Base-by-base conservation (phyloP, 2,888 invertebrate species). In the Melinaea menophilus region DNA sequence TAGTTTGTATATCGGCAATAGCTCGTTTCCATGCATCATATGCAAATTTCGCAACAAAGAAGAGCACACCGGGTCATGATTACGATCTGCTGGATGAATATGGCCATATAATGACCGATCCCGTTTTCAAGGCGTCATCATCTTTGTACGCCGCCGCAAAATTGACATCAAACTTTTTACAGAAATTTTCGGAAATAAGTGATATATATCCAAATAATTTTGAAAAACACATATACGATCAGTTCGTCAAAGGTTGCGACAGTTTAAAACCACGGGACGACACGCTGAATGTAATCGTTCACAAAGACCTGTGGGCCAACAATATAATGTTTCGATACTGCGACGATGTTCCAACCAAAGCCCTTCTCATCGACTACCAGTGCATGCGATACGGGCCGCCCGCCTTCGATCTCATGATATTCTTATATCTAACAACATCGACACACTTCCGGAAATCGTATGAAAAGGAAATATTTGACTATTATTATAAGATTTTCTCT, bases 281-380 rank as follows among this genome's bases (percentile, higher is more conserved):
- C 2, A 82, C 81, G 2, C 64, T 88, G 0, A 90, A 90, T 59
- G 81, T 85, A 0, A 64, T 87, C 3, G 67, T 85, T 2, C 90
- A 90, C 60, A 87, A 81, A 58, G 90, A 90, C 59, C 62, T 89
- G 35, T 90, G 90, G 90, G 72, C 75, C 0, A 87, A 87, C 61
- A 90, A 90, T 62, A 80, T 90, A 2, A 78, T 90, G 77, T 90
- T 85, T 58, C 80, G 79, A 61, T 84, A 88, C 59, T 73, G 78
- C 0, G 70, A 74, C 5, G 75, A 73, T 1, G 69, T 65, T 0
- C 87, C 86, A 1, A 71, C 56, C 1, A 80, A 79, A 46, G 81
- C 84, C 0, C 37, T 89, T 2, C 65, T 90, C 0, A 73, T 90
- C 2, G 89, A 90, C 69, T 90, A 77, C 69, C 89, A 90, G 64